A percentile compares a stretch with the other conserved stretches of the same genome.
Evolutionary conservation across 2,797 vertebrate genomes (phyloP).

Genomic region (Ceryle rudis): DNA sequence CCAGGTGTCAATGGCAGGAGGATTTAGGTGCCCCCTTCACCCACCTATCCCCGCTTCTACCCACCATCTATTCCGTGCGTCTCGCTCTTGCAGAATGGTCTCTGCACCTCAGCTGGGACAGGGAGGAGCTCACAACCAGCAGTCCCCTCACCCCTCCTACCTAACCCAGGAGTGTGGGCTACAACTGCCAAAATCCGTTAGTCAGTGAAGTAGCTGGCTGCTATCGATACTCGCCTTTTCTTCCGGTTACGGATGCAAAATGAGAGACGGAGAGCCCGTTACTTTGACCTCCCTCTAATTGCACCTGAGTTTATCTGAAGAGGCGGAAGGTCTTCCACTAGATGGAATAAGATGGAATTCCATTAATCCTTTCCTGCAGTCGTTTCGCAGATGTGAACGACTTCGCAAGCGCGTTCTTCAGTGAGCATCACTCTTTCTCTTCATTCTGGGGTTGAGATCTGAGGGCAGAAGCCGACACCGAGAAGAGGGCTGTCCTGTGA

Average conservation of each 20-base stretch:
- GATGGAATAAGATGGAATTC: neutral
- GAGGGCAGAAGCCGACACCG: neutral
- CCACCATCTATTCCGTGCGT: neutral
- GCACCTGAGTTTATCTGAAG: neutral
- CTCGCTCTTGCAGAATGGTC: neutral
- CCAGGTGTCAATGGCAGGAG: neutral
- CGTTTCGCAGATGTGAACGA: neutral
- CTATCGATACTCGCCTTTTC: neutral
- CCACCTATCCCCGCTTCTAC: neutral
- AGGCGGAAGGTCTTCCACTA: neutral
- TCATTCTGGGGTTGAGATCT: neutral
- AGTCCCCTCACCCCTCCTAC: neutral
- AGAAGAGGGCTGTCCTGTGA: slow-evolving; percentile 20
- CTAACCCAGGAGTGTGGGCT: neutral
- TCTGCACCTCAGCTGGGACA: neutral
- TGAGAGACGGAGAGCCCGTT: neutral
- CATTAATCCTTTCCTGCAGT: neutral
- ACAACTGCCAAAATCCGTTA: neutral
- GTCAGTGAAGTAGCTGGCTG: neutral
- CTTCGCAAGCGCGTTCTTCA: neutral
- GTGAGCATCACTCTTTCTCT: neutral
- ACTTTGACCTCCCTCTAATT: neutral
- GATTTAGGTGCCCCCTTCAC: neutral
- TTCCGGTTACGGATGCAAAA: neutral
- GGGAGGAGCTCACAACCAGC: neutral